A percentile compares a stretch with the other conserved stretches of the same genome.
Conservation (phyloP, 37 sponge, comb jelly and placozoan genomes). For the Oopsacas minuta region DNA sequence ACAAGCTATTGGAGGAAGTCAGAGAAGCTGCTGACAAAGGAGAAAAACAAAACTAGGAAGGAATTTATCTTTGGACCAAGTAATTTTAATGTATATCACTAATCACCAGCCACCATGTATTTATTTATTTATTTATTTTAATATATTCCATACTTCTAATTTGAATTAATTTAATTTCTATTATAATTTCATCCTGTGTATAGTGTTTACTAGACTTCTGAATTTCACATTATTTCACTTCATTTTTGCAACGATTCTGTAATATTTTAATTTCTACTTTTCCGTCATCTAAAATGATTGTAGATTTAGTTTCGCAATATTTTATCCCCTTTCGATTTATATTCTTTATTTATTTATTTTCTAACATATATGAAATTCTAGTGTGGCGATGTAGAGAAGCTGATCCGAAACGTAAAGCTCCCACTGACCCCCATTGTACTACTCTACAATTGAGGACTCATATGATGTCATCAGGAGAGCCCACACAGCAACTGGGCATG, state of each 20-base stretch:
- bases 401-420: conserved; percentile 13
- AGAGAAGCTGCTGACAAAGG: too few relatives aligned
- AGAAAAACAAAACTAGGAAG: too few relatives aligned
- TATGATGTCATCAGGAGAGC: conserved; percentile 10
- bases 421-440: conserved; percentile 13
- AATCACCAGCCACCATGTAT: too few relatives aligned
- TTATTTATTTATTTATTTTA: too few relatives aligned
- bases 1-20: too few relatives aligned
- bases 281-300: neutral
- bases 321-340: conserved; percentile 4
- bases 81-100: too few relatives aligned
- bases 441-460: conserved; percentile 19
- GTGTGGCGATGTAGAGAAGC: conserved; percentile 17
- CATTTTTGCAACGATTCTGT: neutral
- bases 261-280: neutral
- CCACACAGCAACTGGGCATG: conserved; percentile 14
- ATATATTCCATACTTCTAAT: too few relatives aligned
- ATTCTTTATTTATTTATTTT: neutral
- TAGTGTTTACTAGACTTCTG: too few relatives aligned
- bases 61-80: too few relatives aligned
- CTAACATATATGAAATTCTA: conserved; percentile 10
- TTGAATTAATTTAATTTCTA: too few relatives aligned
- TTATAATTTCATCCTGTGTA: too few relatives aligned
- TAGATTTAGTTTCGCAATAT: neutral
- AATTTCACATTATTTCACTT: neutral